Conservation (phyloP, 2,797 vertebrate species). For the Danio choprae region DNA sequence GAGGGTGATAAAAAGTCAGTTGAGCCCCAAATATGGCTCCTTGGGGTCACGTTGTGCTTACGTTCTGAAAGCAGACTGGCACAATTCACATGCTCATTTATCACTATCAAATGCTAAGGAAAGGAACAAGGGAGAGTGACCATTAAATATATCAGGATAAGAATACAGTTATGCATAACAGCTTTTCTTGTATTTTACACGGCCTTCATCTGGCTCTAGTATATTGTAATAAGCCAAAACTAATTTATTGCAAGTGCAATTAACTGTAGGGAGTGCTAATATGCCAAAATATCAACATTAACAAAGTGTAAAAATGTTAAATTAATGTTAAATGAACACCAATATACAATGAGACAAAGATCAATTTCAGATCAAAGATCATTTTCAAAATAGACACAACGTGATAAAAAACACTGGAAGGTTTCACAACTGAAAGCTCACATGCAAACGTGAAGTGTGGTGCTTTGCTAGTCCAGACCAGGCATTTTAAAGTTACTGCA, state of each 20-base stretch:
- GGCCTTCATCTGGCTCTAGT: neutral
- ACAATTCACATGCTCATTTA: constrained; percentile 38
- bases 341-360: neutral
- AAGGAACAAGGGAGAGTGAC: constrained; percentile 9
- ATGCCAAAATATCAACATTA: neutral
- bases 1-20: constrained; percentile 50
- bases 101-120: constrained; percentile 39
- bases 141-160: constrained; percentile 12
- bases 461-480: neutral
- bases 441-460: neutral
- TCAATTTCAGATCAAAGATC: neutral
- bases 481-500: neutral
- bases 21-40: constrained; percentile 43
- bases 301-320: neutral
- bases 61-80: constrained; percentile 18
- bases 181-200: neutral
- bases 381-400: neutral
- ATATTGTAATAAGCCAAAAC: neutral
- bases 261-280: neutral
- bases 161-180: neutral
- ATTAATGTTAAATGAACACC: neutral
- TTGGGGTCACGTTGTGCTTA: constrained; percentile 31
- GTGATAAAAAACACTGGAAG: neutral
- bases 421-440: neutral
- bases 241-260: neutral